Evolutionary conservation across 1,140 invertebrate genomes (phyloP).

Genomic region (Aleiodes sp.): DNA sequence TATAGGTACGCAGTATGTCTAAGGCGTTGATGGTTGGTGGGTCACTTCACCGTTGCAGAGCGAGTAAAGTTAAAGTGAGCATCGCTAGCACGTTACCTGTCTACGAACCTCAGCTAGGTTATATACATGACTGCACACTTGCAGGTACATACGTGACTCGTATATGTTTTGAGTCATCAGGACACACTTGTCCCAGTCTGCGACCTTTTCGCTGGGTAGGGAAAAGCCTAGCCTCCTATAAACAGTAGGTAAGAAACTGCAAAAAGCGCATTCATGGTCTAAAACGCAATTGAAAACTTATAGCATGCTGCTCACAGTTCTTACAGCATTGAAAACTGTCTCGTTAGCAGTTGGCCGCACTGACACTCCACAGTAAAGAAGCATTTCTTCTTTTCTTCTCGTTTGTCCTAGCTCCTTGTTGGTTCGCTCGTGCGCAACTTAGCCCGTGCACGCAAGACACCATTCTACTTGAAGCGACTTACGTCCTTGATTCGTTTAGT

Average conservation of each 20-base stretch:
- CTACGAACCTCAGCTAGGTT: not conserved
- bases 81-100: slow-evolving; percentile 25
- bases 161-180: too few relatives aligned
- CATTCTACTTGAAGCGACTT: slow-evolving; percentile 11
- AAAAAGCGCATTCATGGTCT: not conserved
- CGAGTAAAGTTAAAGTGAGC: slow-evolving; percentile 41
- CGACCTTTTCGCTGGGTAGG: too few relatives aligned
- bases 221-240: too few relatives aligned
- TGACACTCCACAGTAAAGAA: slow-evolving; percentile 3
- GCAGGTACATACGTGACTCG: too few relatives aligned
- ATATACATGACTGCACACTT: not conserved
- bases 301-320: too few relatives aligned
- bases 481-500: slow-evolving; percentile 2
- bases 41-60: slow-evolving; percentile 58
- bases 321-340: slow-evolving; percentile 39
- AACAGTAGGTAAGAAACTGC: not conserved
- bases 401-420: not conserved
- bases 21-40: slow-evolving; percentile 57
- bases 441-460: not conserved
- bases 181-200: too few relatives aligned
- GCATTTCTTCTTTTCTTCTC: not conserved
- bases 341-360: slow-evolving; percentile 44
- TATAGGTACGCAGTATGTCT: slow-evolving; percentile 36
- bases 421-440: not conserved
- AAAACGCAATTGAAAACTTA: too few relatives aligned